Evolutionary conservation across 2,888 invertebrate species (phyloP).

Genomic region (Ephialtes manifestator): DNA sequence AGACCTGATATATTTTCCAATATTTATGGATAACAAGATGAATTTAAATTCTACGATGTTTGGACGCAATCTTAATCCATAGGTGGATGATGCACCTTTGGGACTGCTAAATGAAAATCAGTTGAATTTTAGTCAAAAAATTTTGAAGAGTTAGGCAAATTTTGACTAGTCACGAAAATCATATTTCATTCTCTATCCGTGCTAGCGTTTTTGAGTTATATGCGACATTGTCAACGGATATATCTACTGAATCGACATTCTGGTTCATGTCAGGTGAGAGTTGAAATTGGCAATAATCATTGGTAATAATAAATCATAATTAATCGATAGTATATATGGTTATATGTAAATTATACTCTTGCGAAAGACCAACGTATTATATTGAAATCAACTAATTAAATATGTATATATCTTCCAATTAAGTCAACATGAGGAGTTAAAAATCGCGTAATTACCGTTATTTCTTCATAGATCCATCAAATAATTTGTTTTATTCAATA

Average conservation of each 20-base stretch:
- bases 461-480: conserved; percentile 2
- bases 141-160: background rate
- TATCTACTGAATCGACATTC: background rate
- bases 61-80: background rate
- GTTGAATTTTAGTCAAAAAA: background rate
- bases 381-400: background rate
- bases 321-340: background rate
- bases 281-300: no score
- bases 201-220: background rate
- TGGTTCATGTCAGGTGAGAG: background rate
- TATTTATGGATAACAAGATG: background rate
- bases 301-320: background rate
- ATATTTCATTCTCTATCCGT: background rate
- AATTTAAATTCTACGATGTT: background rate
- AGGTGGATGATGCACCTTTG: background rate
- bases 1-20: background rate
- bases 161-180: background rate
- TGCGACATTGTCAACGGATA: no score
- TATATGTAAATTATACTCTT: background rate
- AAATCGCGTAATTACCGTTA: background rate
- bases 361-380: background rate
- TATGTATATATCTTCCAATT: background rate
- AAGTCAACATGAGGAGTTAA: background rate
- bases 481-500: background rate
- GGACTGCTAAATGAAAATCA: background rate